phyloP scores from a whole-genome alignment of 2,888 invertebrate species.

The Tinea semifulvella region DNA sequence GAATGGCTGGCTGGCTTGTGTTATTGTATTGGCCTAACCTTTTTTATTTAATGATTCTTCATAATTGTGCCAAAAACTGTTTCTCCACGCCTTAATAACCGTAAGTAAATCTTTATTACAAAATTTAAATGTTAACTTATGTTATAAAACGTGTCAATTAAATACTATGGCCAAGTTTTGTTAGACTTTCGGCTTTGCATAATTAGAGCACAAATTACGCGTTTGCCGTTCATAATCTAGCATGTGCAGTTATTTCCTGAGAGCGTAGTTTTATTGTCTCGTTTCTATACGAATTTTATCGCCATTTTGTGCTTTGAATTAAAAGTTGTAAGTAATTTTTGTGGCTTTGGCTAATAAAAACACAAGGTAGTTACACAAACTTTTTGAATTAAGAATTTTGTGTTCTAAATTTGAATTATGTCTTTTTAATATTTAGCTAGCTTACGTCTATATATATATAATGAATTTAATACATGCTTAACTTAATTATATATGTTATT shows the following conservation, averaged over 20 bases:
- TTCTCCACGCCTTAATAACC: not conserved
- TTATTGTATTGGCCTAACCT: slow-evolving; percentile 56
- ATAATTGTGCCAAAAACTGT: slow-evolving; percentile 31
- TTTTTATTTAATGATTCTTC: slow-evolving; percentile 45
- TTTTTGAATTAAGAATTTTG: too few relatives aligned
- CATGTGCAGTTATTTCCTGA: slow-evolving; percentile 58
- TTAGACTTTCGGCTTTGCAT: not conserved
- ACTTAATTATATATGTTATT: too few relatives aligned
- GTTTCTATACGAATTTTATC: slow-evolving; percentile 39
- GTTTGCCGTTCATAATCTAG: slow-evolving; percentile 32
- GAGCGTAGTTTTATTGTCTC: slow-evolving; percentile 48
- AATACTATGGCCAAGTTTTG: slow-evolving; percentile 36
- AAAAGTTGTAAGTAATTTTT: too few relatives aligned
- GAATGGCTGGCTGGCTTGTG: slow-evolving; percentile 35
- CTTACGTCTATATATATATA: too few relatives aligned
- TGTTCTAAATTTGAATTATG: too few relatives aligned
- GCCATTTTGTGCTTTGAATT: slow-evolving; percentile 45
- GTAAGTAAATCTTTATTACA: not conserved
- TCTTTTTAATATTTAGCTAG: too few relatives aligned
- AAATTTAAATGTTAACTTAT: slow-evolving; percentile 42
- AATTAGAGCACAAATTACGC: slow-evolving; percentile 25
- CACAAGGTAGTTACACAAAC: too few relatives aligned
- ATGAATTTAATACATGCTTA: too few relatives aligned
- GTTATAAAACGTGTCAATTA: slow-evolving; percentile 39
- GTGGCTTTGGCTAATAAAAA: too few relatives aligned